These are phyloP conservation scores for Folsomia candida DNA, from an alignment of 2,888 invertebrate genomes.

Conservation along the genomic window DNA sequence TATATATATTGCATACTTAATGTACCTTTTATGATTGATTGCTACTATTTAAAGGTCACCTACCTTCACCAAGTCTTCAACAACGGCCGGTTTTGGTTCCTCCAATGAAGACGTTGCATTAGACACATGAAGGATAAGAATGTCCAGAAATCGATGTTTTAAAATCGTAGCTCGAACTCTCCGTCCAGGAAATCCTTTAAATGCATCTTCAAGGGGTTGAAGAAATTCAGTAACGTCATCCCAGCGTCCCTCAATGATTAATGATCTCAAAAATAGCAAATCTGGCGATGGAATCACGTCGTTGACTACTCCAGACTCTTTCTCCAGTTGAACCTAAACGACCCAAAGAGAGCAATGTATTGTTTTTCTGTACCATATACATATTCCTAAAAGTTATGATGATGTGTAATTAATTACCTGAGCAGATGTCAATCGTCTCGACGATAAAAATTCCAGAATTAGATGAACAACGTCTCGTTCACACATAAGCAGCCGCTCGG, in stretches of 20 bases:
- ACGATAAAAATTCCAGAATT: constrained; percentile 80
- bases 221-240: constrained; percentile 95
- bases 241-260: constrained; percentile 97
- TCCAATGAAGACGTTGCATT: constrained; percentile 26
- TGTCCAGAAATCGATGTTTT: constrained; percentile 49
- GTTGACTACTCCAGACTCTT: constrained; percentile 93
- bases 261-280: constrained; percentile 85
- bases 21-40: not conserved
- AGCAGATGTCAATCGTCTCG: constrained; percentile 86
- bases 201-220: constrained; percentile 73
- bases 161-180: constrained; percentile 47
- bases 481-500: constrained; percentile 59
- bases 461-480: constrained; percentile 86
- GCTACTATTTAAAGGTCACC: not conserved
- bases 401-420: too few species aligned
- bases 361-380: too few species aligned
- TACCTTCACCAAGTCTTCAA: constrained; percentile 50
- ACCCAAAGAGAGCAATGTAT: constrained; percentile 65
- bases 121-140: constrained; percentile 41
- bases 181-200: constrained; percentile 48
- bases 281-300: constrained; percentile 85
- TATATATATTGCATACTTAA: too few species aligned
- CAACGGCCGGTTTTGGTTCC: constrained; percentile 42
- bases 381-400: too few species aligned
- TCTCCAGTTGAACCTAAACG: constrained; percentile 67